Evolutionary conservation across 2,113 vertebrate genomes (phyloP).

Genomic region (Orycteropus afer): DNA sequence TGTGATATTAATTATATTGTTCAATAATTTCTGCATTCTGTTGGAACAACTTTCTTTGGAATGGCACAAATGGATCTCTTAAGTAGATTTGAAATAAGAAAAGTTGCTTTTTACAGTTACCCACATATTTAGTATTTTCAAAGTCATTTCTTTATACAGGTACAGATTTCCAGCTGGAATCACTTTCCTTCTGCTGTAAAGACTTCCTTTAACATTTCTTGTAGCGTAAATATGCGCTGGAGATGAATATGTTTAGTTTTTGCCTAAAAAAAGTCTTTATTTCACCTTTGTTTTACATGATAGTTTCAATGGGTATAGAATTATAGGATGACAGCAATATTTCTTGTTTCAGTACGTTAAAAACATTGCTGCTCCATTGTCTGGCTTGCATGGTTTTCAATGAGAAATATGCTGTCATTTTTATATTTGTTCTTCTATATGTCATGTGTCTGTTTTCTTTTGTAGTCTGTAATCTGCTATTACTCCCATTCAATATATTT

Average conservation of each 20-base stretch:
- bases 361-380: background rate
- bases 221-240: background rate
- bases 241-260: background rate
- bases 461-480: background rate
- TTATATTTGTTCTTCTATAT: background rate
- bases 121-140: background rate
- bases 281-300: slow-evolving; percentile 3
- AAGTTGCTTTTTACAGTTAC: background rate
- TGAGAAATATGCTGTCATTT: background rate
- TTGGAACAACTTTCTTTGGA: too few species aligned
- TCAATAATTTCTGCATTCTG: too few species aligned
- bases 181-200: background rate
- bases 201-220: background rate
- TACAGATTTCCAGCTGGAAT: background rate
- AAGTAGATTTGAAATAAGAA: too few species aligned
- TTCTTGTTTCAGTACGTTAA: background rate
- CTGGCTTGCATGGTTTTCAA: background rate
- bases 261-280: background rate
- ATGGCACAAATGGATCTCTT: too few species aligned
- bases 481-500: background rate
- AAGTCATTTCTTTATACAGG: background rate
- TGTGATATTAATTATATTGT: too few species aligned
- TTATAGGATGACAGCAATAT: too few species aligned
- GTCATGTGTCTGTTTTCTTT: background rate
- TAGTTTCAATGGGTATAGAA: background rate